phyloP scores from a whole-genome alignment of 2,113 vertebrate species.

The Tupaia chinensis region DNA sequence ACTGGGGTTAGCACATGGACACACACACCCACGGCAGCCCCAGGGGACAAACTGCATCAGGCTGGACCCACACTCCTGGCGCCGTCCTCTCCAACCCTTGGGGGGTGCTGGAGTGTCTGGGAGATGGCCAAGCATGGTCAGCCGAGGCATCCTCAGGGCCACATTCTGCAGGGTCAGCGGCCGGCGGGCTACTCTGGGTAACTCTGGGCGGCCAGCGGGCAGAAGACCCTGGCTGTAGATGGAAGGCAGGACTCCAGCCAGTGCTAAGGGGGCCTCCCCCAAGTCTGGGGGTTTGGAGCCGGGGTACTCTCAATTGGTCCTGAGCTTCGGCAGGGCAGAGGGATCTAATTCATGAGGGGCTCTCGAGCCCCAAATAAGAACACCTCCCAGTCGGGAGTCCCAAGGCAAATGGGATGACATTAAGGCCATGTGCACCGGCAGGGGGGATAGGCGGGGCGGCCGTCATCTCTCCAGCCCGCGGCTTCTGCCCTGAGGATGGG shows the following conservation, averaged over 20 bases:
- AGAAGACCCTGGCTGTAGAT: not conserved
- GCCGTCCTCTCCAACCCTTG: not conserved
- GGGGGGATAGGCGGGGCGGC: not conserved
- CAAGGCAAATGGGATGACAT: fast-evolving
- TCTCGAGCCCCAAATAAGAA: not conserved
- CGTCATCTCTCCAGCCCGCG: fast-evolving
- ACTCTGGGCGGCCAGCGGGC: not conserved
- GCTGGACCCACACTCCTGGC: not conserved
- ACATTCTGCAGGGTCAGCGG: not conserved
- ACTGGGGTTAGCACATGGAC: not conserved
- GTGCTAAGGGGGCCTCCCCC: fast-evolving
- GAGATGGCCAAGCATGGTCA: not conserved
- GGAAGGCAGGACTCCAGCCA: not conserved
- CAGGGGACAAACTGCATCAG: no score
- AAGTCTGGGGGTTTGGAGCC: not conserved
- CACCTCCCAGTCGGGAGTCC: fast-evolving
- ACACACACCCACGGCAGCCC: not conserved
- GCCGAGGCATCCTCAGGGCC: not conserved
- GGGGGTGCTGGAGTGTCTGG: no score
- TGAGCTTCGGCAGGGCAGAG: not conserved
- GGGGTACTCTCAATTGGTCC: fast-evolving
- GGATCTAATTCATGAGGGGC: not conserved
- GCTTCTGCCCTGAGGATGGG: no score
- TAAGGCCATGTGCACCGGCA: not conserved
- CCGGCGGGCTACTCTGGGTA: fast-evolving